These are phyloP conservation scores for Hylaea fasciaria DNA, from an alignment of 2,888 invertebrate genomes.

Conservation along the genomic window DNA sequence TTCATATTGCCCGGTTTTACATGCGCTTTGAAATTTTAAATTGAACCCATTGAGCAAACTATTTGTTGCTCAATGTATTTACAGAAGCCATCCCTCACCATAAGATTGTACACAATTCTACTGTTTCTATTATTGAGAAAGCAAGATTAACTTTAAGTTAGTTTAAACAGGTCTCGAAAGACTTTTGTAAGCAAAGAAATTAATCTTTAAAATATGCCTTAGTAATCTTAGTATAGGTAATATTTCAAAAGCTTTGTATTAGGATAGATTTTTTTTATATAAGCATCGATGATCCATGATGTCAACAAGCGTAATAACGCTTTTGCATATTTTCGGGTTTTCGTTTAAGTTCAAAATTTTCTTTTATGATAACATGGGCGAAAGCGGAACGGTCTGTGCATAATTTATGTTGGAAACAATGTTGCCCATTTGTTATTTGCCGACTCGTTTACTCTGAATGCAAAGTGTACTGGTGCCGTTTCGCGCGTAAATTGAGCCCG, in stretches of 20 bases:
- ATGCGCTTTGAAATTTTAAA: too few relatives aligned
- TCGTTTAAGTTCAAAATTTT: conserved; percentile 22
- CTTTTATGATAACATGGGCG: conserved; percentile 10
- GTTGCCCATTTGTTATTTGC: conserved; percentile 42
- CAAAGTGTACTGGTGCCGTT: conserved; percentile 1
- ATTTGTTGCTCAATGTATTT: not conserved
- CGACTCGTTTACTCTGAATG: conserved; percentile 35
- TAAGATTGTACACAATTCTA: too few relatives aligned
- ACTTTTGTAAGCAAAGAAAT: not conserved
- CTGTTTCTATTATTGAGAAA: not conserved
- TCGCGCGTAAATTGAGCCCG: not conserved
- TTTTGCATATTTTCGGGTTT: conserved; percentile 4
- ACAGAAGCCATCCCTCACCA: too few relatives aligned
- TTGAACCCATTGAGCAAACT: too few relatives aligned
- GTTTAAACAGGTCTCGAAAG: not conserved
- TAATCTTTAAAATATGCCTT: not conserved
- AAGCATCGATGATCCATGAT: too few relatives aligned
- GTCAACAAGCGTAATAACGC: not conserved
- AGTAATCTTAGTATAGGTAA: too few relatives aligned
- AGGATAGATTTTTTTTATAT: too few relatives aligned
- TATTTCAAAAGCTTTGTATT: too few relatives aligned
- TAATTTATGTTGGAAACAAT: conserved; percentile 44
- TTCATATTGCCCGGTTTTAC: too few relatives aligned
- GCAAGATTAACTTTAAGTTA: not conserved
- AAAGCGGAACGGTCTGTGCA: conserved; percentile 21